Conservation (phyloP, 2,888 invertebrate genomes). For the Aspidapion aeneum region DNA sequence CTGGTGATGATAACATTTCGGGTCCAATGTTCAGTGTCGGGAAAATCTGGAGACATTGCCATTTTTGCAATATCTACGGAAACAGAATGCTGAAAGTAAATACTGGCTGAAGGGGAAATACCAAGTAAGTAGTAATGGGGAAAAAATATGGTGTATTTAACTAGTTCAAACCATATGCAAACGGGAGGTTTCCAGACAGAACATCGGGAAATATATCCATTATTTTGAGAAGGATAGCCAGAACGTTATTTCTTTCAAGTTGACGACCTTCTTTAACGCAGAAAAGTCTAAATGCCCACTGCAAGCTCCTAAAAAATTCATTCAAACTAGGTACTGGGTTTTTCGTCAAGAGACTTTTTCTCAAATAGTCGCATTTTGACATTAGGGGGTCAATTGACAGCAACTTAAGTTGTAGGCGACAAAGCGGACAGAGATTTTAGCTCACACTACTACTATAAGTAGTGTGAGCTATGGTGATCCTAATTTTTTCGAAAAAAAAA, state of each 20-base stretch:
- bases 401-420: no score
- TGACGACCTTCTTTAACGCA: conserved; percentile 20
- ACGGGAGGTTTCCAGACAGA: conserved; percentile 28
- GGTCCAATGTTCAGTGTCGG: conserved; percentile 18
- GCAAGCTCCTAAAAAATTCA: conserved; percentile 34
- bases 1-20: conserved; percentile 16
- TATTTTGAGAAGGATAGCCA: conserved; percentile 33
- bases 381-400: no score
- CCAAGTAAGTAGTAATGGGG: not conserved
- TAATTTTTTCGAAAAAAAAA: no score
- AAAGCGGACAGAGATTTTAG: no score
- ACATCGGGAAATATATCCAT: conserved; percentile 35
- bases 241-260: conserved; percentile 34
- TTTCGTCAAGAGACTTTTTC: no score
- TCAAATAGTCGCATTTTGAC: no score
- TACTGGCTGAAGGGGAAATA: no score
- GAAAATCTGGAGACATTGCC: conserved; percentile 18
- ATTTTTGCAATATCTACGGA: conserved; percentile 20
- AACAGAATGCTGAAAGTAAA: not conserved
- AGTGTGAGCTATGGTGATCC: no score
- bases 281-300: conserved; percentile 30
- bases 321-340: no score
- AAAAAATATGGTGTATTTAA: not conserved
- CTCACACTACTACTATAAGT: no score
- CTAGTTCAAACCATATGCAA: conserved; percentile 31